Conservation (phyloP, 2,797 vertebrate species). For the Rachycentron canadum region DNA sequence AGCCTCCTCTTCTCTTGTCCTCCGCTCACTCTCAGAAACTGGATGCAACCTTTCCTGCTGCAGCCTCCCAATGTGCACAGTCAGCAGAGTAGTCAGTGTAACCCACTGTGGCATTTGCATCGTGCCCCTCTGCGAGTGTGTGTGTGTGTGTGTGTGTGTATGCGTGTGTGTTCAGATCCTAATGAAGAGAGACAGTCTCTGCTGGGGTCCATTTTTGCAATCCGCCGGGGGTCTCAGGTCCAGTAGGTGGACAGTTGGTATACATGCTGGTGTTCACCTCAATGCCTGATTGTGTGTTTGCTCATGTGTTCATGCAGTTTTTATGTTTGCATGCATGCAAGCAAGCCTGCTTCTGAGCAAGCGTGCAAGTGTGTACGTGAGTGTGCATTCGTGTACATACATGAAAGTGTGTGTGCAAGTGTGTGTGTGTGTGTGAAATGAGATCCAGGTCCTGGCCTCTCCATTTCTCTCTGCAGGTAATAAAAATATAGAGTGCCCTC, state of each 20-base stretch:
- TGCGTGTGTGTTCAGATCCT: conserved; percentile 55
- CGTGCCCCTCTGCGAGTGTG: conserved; percentile 41
- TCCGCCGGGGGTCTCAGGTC: conserved; percentile 53
- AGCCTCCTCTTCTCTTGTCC: conserved; percentile 21
- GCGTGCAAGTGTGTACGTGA: neutral
- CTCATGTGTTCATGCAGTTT: conserved; percentile 4
- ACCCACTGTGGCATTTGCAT: conserved; percentile 84
- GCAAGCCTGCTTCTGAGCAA: conserved; percentile 15
- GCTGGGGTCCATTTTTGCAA: conserved; percentile 64
- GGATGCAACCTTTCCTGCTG: conserved; percentile 69
- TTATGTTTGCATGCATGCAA: conserved; percentile 38
- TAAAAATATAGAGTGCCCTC: conserved; percentile 87
- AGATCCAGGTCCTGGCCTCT: conserved; percentile 82
- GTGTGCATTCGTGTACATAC: conserved; percentile 6
- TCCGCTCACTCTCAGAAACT: conserved; percentile 41
- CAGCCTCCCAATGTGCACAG: conserved; percentile 76
- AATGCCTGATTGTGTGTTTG: conserved; percentile 11
- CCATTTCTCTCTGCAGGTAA: conserved; percentile 85
- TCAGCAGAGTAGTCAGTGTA: conserved; percentile 82
- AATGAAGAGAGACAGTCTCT: conserved; percentile 83
- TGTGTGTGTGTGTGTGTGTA: conserved; percentile 40
- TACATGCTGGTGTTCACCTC: neutral
- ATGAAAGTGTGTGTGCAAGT: conserved; percentile 3
- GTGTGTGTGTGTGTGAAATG: conserved; percentile 74
- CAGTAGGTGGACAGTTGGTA: conserved; percentile 50